Evolutionary conservation across 2,888 invertebrate species (phyloP).

Genomic region (Exephanes ischioxanthus): DNA sequence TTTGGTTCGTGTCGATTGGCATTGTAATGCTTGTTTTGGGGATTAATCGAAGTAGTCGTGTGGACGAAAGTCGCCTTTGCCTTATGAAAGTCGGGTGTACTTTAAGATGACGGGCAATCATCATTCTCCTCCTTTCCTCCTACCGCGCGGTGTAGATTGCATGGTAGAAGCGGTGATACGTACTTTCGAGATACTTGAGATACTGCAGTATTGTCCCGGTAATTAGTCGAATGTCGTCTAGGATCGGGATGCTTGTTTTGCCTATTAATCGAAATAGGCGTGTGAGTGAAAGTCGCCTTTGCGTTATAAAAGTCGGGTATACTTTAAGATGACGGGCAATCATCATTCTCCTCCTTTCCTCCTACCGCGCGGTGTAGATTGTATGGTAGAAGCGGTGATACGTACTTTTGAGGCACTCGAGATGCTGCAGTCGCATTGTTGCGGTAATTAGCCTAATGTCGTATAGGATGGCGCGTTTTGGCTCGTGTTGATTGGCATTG

Average conservation of each 20-base stretch:
- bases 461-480: no score
- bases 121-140: neutral
- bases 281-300: no score
- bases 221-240: neutral
- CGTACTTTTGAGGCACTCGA: neutral
- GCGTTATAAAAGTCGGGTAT: no score
- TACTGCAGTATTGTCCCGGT: neutral
- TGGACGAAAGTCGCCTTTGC: neutral
- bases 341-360: neutral
- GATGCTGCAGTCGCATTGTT: neutral
- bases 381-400: neutral
- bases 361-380: neutral
- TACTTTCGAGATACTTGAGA: neutral
- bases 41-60: no score
- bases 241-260: neutral
- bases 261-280: no score
- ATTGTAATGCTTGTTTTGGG: neutral
- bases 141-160: neutral
- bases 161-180: neutral
- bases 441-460: neutral
- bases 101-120: neutral
- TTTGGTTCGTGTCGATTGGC: no score
- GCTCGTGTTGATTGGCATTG: no score
- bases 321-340: no score
- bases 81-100: no score